Percentiles rank a stretch among this genome's conserved stretches.
Conservation (phyloP, 2,888 invertebrate genomes). For the Willowsia nigromaculata region DNA sequence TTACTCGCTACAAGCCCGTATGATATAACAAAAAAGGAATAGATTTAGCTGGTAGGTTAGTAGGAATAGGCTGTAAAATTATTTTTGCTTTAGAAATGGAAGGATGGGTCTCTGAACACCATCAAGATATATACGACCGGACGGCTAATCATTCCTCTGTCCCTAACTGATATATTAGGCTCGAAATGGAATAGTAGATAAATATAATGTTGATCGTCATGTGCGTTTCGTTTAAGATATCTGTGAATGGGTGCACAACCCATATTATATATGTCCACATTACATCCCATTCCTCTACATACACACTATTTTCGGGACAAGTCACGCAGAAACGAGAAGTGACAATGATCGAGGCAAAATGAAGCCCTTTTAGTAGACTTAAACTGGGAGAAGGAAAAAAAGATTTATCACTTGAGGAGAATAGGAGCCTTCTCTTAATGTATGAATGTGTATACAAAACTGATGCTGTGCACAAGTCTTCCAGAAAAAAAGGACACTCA, state of each 20-base stretch:
- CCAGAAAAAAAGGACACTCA: neutral
- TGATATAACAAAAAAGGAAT: neutral
- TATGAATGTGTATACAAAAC: neutral
- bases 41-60: neutral
- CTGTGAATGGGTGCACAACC: neutral
- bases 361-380: slow-evolving; percentile 67
- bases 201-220: no score
- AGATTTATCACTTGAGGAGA: slow-evolving; percentile 59
- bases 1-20: neutral
- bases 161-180: neutral
- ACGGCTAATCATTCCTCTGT: slow-evolving; percentile 11
- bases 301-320: slow-evolving; percentile 36
- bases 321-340: slow-evolving; percentile 66
- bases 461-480: neutral
- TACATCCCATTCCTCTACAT: neutral
- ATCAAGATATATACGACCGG: slow-evolving; percentile 11
- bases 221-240: no score
- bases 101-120: neutral
- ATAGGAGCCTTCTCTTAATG: neutral
- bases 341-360: slow-evolving; percentile 72
- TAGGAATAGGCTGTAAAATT: neutral
- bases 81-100: neutral
- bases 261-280: neutral
- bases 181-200: neutral
- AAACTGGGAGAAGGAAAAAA: slow-evolving; percentile 43